Conservation (phyloP, 2,113 vertebrate genomes). For the Heteronetta atricapilla region DNA sequence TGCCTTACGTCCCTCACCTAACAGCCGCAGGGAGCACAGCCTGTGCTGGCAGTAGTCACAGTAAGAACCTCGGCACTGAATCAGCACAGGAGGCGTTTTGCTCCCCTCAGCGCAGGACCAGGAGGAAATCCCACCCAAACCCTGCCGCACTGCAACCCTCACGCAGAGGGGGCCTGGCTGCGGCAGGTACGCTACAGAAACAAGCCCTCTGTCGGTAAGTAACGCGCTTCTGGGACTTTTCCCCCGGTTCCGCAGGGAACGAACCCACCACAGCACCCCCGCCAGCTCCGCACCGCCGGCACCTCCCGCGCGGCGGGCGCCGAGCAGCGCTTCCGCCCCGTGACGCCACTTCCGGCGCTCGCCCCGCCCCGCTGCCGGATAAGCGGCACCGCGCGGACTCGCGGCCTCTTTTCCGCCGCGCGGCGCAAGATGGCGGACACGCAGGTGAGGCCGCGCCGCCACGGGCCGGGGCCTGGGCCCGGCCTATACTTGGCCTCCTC, state of each 20-base stretch:
- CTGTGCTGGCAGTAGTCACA: background rate
- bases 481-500: no score
- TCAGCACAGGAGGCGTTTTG: no score
- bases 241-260: no score
- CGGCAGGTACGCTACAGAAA: no score
- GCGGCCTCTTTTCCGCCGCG: conserved; percentile 79
- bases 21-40: background rate
- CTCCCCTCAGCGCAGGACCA: background rate
- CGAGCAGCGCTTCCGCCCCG: no score
- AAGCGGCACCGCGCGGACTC: conserved; percentile 27
- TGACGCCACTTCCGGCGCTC: conserved; percentile 71
- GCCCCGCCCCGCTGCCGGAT: conserved; percentile 20
- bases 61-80: background rate
- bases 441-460: conserved; percentile 76
- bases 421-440: conserved; percentile 87
- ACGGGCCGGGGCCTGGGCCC: no score
- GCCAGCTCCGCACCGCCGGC: background rate
- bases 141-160: no score
- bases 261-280: no score
- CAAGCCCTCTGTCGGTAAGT: no score
- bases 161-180: no score
- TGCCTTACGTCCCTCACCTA: background rate
- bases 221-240: no score
- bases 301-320: no score
- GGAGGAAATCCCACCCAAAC: background rate